These are phyloP conservation scores for Syngnathus rostellatus DNA, from an alignment of 2,797 vertebrate species.

Conservation along the genomic window DNA sequence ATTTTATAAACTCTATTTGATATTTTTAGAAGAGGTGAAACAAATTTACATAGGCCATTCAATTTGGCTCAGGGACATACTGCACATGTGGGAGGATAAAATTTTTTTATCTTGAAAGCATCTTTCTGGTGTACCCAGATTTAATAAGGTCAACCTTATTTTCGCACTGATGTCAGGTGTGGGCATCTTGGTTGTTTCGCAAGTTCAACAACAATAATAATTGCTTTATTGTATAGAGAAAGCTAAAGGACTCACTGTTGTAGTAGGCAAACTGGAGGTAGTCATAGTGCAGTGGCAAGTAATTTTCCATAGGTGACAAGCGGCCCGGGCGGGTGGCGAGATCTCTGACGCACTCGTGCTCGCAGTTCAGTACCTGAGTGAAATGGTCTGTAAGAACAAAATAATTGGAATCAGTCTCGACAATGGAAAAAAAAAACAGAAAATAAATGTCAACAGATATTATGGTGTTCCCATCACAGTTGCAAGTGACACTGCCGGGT, in stretches of 20 bases:
- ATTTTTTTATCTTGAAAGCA: no score
- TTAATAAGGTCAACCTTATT: not conserved
- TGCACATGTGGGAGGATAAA: no score
- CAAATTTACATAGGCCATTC: not conserved
- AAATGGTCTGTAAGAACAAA: constrained; percentile 79
- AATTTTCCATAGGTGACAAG: constrained; percentile 91
- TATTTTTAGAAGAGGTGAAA: not conserved
- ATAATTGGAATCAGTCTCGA: not conserved
- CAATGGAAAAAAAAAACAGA: no score
- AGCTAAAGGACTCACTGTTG: constrained; percentile 64
- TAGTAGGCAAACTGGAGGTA: constrained; percentile 95
- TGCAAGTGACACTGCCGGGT: not conserved
- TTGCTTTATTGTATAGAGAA: not conserved
- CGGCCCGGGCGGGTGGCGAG: constrained; percentile 87
- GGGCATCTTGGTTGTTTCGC: not conserved
- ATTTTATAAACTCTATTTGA: not conserved
- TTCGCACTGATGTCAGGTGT: not conserved
- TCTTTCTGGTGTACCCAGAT: not conserved
- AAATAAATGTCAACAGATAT: not conserved
- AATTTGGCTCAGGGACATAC: not conserved
- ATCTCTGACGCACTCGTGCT: constrained; percentile 89
- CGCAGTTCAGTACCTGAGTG: constrained; percentile 86
- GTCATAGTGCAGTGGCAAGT: constrained; percentile 91
- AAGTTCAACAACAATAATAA: not conserved
- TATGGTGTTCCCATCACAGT: not conserved